These are phyloP conservation scores for Heteromyza rotundicornis DNA, from an alignment of 2,888 invertebrate genomes.

Conservation along the genomic window DNA sequence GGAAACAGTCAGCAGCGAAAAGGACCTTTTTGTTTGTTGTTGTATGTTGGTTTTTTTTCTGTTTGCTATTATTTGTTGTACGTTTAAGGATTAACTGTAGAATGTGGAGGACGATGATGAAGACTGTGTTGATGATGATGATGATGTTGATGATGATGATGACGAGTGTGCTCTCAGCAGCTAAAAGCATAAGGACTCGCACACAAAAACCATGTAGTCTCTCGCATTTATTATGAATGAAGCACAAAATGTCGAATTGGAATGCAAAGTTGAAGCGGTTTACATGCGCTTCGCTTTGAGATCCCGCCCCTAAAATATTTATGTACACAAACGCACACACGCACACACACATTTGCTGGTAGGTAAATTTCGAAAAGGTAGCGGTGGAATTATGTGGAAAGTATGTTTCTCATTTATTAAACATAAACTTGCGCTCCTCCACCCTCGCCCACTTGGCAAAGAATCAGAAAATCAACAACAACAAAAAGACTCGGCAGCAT, in stretches of 20 bases:
- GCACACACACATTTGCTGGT: not conserved
- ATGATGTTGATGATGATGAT: constrained; percentile 19
- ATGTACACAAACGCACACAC: constrained; percentile 36
- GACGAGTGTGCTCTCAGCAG: constrained; percentile 25
- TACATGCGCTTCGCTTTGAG: constrained; percentile 32
- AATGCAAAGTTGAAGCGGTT: constrained; percentile 40
- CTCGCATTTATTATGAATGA: constrained; percentile 44
- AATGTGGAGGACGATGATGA: constrained; percentile 8
- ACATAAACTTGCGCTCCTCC: not conserved
- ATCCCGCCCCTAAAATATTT: constrained; percentile 61
- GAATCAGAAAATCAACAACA: not conserved
- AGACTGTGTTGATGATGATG: constrained; percentile 12
- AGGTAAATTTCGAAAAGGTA: constrained; percentile 6
- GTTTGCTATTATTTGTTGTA: constrained; percentile 34
- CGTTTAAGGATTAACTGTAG: constrained; percentile 28
- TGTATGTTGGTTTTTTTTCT: too few species aligned
- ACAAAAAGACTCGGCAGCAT: constrained; percentile 15
- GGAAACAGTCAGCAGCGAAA: constrained; percentile 15
- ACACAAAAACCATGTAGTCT: too few species aligned
- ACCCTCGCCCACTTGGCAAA: not conserved
- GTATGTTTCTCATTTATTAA: constrained; percentile 27
- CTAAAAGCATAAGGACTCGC: constrained; percentile 27
- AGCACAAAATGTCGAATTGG: constrained; percentile 60
- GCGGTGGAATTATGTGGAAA: not conserved
- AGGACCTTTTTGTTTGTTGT: constrained; percentile 20